Evolutionary conservation across 2,113 vertebrate species (phyloP), one percentile per base, ranked within the genome.

Genomic region (Salvelinus fontinalis): DNA sequence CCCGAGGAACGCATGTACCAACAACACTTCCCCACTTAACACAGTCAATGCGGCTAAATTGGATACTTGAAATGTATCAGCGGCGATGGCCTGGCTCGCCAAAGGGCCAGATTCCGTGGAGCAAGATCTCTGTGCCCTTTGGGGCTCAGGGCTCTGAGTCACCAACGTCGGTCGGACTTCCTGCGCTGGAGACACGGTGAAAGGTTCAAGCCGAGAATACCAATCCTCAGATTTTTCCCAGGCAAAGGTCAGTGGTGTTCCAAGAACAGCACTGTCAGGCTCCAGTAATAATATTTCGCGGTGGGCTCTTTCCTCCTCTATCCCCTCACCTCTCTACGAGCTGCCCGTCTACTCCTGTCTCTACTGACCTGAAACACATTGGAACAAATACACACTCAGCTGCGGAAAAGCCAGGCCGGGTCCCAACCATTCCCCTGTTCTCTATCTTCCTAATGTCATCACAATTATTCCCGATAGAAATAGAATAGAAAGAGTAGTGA

Each of bases 161-260:
- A 62, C 29, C 64, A 22, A 24, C 2, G 57, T 54, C 22, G 62
- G 29, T 60, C 3, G 9, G 59, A 20, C 29, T n/a, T 67, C 20
- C 51, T 22, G 9, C 22, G 6, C 51, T 57, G 22, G 51, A 29
- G 67, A 71, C 70, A 24, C 13, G 51, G 76, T 73, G 71, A 74
- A 67, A 78, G 70, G 68, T 84, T 82, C 66, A 81, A 48, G n/a
- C 72, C 69, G 27, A 71, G 83, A 84, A 89, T 75, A 85, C 74
- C 71, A 77, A 85, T 75, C 48, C 51, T 22, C 44, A 27, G 27
- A 74, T 70, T 8, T 44, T 73, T 29, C n/a, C 62, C 48, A 24
- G 64, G 67, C 44, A 83, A 85, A 85, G 82, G 83, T 85, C 83
- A 85, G 64, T 20, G 67, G 13, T 70, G 60, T 14, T 71, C 24